Evolutionary conservation across 35 echinoderm and acorn worm species (phyloP), one percentile per base, ranked within the genome.

Genomic region (Strongylocentrotus purpuratus): DNA sequence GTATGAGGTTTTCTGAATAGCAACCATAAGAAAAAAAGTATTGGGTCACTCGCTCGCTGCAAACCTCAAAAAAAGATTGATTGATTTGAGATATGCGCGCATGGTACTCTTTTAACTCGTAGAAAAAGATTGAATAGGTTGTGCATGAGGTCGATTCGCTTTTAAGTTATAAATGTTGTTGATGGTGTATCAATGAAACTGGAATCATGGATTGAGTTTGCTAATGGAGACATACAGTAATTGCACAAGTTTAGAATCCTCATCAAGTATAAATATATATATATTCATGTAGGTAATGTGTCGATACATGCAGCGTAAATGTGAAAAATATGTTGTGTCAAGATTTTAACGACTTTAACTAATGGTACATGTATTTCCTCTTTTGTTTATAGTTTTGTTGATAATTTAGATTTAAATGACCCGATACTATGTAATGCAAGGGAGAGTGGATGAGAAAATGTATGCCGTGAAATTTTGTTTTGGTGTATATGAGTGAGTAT

Each of bases 251-350:
- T 78, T 78, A n/a, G 25, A 78, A n/a, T n/a, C 25, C 65, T 78
- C 65, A 28, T 78, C 65, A 78, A n/a, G n/a, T 78, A n/a, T 78
- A 78, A 28, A 78, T 78, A 78, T 78, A 78, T 55, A 55, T 78
- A 78, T 78, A 78, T 78, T 78, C 65, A 78, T 78, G 65, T 78
- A 78, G 65, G 28, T 78, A 78, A n/a, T 78, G 65, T 28, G 65
- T 78, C 7, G 18, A 78, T 78, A n/a, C 65, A 78, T 78, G 28
- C 65, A 7, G 4, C n/a, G 25, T 78, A 28, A 78, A 78, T n/a
- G 65, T 78, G 20, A 78, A 78, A 78, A 25, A 71, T n/a, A 18
- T 78, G 50, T 78, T 78, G 65, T 78, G 28, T 78, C 20, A 78
- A n/a, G 65, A 78, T 28, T 78, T 78, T 78, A 78, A 78, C 65